A percentile compares a stretch with the other conserved stretches of the same genome.
These are phyloP conservation scores for Vulpes ferrilata DNA, from an alignment of 2,113 vertebrate genomes.

Conservation along the genomic window DNA sequence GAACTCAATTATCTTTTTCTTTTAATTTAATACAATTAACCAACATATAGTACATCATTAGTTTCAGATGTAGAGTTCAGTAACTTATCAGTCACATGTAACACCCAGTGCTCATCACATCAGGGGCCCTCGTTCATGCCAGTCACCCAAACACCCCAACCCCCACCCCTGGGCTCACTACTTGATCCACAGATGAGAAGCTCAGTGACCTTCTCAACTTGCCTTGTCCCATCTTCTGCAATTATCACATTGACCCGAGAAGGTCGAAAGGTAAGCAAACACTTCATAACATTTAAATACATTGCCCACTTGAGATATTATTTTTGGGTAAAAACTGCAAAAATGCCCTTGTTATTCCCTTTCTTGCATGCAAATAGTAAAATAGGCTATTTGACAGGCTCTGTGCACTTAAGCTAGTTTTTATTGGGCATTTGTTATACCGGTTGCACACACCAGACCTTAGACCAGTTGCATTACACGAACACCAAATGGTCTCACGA, in stretches of 20 bases:
- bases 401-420: background rate
- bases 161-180: background rate
- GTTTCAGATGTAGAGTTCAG: too few relatives aligned
- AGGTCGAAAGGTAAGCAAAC: background rate
- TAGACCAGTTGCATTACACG: background rate
- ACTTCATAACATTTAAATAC: background rate
- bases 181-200: background rate
- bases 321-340: background rate
- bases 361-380: background rate
- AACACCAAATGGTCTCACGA: background rate
- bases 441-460: background rate
- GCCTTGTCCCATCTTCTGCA: background rate
- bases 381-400: background rate
- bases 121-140: too few relatives aligned
- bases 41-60: too few relatives aligned
- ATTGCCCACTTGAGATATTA: background rate
- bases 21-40: too few relatives aligned
- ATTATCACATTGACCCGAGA: fast-evolving
- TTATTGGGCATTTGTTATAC: background rate
- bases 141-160: too few relatives aligned
- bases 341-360: background rate
- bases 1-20: background rate
- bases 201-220: background rate
- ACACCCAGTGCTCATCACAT: too few relatives aligned
- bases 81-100: too few relatives aligned